These are phyloP conservation scores for Clarias gariepinus DNA, from an alignment of 2,113 vertebrate genomes.

Conservation along the genomic window DNA sequence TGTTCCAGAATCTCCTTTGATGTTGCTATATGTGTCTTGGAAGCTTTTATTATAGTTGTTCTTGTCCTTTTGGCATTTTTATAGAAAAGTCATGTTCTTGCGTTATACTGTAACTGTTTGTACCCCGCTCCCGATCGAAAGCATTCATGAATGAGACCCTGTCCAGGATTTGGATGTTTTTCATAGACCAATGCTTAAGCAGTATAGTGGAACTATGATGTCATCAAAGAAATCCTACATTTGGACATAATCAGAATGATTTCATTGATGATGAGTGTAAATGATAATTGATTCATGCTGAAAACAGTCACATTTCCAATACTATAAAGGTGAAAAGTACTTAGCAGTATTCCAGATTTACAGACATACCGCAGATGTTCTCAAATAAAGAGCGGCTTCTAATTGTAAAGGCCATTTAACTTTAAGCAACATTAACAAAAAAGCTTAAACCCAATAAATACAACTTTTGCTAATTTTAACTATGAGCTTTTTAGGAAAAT, in stretches of 20 bases:
- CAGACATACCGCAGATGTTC: background rate
- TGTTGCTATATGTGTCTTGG: background rate
- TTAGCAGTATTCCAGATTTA: background rate
- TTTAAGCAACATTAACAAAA: background rate
- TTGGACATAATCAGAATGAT: background rate
- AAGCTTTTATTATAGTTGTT: background rate
- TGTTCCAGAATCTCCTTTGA: background rate
- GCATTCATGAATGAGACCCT: background rate
- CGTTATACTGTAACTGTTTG: too few species aligned
- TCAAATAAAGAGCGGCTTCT: background rate
- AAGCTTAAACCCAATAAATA: too few species aligned
- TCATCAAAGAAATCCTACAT: background rate
- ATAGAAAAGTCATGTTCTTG: too few species aligned
- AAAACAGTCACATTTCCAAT: too few species aligned
- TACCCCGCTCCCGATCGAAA: background rate
- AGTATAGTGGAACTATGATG: background rate
- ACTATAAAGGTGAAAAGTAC: background rate
- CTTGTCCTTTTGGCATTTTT: too few species aligned
- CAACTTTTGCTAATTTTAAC: too few species aligned
- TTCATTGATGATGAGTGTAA: background rate
- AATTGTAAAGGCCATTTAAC: background rate
- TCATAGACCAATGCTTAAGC: background rate
- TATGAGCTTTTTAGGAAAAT: background rate
- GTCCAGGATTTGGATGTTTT: background rate
- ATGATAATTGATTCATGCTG: background rate